These are phyloP conservation scores for Mormoops blainvillei DNA, from an alignment of 2,113 vertebrate species.

Conservation along the genomic window DNA sequence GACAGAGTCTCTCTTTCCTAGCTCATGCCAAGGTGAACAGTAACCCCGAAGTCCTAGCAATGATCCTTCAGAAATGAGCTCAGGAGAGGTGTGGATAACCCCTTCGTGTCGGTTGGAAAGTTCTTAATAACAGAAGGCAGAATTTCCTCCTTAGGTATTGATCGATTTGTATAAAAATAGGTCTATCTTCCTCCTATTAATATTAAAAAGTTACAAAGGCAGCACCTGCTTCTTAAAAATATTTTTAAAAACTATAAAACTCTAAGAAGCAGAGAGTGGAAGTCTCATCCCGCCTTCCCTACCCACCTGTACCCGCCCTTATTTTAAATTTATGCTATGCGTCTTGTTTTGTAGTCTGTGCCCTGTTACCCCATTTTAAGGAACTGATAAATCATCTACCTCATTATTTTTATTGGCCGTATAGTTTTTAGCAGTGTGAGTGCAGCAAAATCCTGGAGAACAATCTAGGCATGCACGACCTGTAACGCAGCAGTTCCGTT, in stretches of 20 bases:
- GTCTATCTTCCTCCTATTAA: not conserved
- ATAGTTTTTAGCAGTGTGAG: not conserved
- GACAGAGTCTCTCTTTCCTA: slow-evolving; percentile 7
- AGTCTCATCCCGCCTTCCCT: not conserved
- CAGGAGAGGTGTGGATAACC: not conserved
- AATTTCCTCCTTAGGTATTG: not conserved
- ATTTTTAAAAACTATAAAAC: not conserved
- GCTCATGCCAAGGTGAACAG: slow-evolving; percentile 7
- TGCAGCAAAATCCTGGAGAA: not conserved
- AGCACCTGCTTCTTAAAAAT: not conserved
- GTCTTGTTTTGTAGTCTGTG: not conserved
- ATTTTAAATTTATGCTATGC: not conserved
- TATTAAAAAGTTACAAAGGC: not conserved
- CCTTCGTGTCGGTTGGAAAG: not conserved
- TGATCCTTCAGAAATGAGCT: not conserved
- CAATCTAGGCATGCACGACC: not conserved
- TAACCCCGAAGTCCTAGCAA: not conserved
- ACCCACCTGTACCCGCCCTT: not conserved
- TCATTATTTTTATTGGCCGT: not conserved
- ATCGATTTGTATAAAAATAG: not conserved
- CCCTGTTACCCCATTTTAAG: not conserved
- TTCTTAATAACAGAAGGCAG: not conserved
- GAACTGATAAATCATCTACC: not conserved
- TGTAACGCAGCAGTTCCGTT: not conserved
- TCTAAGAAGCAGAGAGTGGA: not conserved